Evolutionary conservation across 2,888 invertebrate genomes (phyloP).

Genomic region (Spialia ferax): DNA sequence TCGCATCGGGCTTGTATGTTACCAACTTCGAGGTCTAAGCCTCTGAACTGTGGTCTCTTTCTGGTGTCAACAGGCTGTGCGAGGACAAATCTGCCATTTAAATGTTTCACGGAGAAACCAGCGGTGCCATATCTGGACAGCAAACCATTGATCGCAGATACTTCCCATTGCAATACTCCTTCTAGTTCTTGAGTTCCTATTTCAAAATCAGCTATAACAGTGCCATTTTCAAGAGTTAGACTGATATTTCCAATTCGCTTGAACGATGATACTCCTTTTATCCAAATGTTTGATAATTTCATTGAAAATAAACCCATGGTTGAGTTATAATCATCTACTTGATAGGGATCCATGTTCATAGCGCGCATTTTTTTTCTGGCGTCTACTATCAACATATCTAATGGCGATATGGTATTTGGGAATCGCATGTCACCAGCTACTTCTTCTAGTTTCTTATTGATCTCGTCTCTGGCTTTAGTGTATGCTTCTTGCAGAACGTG

Average conservation of each 20-base stretch:
- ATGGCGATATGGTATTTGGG: constrained; percentile 92
- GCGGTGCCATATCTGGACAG: constrained; percentile 88
- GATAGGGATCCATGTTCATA: constrained; percentile 89
- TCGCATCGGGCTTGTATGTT: constrained; percentile 91
- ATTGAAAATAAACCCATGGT: constrained; percentile 88
- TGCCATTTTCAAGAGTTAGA: constrained; percentile 88
- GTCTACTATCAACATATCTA: constrained; percentile 91
- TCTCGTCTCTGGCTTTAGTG: constrained; percentile 88
- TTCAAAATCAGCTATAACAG: constrained; percentile 85
- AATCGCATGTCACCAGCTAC: constrained; percentile 87
- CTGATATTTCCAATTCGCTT: constrained; percentile 90
- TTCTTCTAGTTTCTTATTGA: constrained; percentile 89
- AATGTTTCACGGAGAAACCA: constrained; percentile 89
- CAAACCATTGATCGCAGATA: constrained; percentile 87
- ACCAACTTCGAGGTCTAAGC: constrained; percentile 90
- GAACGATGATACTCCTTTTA: constrained; percentile 90
- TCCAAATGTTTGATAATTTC: constrained; percentile 89
- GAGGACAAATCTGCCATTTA: constrained; percentile 87
- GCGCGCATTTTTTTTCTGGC: constrained; percentile 86
- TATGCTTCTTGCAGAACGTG: constrained; percentile 90
- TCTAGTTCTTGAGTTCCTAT: constrained; percentile 90
- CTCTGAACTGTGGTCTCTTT: constrained; percentile 88
- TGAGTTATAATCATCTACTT: constrained; percentile 77
- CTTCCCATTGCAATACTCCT: constrained; percentile 90
- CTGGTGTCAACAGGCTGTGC: constrained; percentile 91